Conservation (phyloP, 2,888 invertebrate genomes). For the Limenitis camilla region DNA sequence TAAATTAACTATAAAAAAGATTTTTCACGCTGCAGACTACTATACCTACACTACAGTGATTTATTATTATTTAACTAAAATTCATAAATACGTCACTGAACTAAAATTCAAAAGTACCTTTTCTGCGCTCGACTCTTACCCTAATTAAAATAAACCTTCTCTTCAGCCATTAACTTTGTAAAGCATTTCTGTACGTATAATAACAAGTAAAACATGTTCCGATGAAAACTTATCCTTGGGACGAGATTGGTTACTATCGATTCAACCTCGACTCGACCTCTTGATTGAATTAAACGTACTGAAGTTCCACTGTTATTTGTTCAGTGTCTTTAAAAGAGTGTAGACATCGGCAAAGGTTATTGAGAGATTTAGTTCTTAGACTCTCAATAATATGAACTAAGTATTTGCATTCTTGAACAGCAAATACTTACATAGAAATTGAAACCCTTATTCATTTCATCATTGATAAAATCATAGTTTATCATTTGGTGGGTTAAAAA, state of each 20-base stretch:
- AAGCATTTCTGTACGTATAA: neutral
- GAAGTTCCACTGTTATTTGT: conserved; percentile 17
- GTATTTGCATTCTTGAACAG: neutral
- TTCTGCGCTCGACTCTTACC: too few species aligned
- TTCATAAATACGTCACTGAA: too few species aligned
- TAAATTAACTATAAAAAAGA: too few species aligned
- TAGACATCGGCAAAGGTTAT: neutral
- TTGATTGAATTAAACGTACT: conserved; percentile 16
- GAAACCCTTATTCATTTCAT: neutral
- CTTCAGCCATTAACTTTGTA: too few species aligned
- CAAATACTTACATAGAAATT: neutral
- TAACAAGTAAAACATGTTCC: neutral
- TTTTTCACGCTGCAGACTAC: too few species aligned
- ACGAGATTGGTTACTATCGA: conserved; percentile 3
- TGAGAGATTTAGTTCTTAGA: conserved; percentile 5
- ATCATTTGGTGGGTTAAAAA: too few species aligned
- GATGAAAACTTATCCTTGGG: conserved; percentile 3
- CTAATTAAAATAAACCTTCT: neutral
- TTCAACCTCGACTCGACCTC: conserved; percentile 9
- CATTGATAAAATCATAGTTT: neutral
- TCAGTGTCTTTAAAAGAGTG: conserved; percentile 8
- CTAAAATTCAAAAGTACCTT: too few species aligned
- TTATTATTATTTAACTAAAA: too few species aligned
- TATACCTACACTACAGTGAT: too few species aligned
- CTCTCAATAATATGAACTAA: neutral